A percentile compares a stretch with the other conserved stretches of the same genome.
phyloP scores from a whole-genome alignment of 1,140 invertebrate genomes.

The Muscidifurax raptorellus region DNA sequence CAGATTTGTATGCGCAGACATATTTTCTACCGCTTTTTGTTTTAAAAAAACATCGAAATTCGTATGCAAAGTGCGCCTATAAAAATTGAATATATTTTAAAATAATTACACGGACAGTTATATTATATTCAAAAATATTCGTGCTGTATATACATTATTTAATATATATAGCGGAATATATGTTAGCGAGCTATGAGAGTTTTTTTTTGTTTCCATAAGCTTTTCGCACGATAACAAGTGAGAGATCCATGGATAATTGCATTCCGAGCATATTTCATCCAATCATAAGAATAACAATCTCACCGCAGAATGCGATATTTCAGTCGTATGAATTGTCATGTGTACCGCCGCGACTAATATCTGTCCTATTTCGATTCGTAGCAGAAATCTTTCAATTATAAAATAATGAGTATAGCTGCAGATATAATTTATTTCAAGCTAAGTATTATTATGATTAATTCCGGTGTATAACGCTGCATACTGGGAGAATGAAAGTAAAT shows the following conservation, averaged over 20 bases:
- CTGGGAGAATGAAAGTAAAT: neutral
- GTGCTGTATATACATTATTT: neutral
- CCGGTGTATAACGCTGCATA: neutral
- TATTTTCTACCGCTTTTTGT: neutral
- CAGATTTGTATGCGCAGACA: no score
- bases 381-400: neutral
- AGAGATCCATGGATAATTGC: constrained; percentile 9
- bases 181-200: neutral
- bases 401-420: neutral
- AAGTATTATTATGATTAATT: neutral
- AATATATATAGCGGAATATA: neutral
- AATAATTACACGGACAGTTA: no score
- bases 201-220: no score
- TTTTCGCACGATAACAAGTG: constrained; percentile 13
- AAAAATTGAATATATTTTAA: neutral
- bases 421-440: neutral
- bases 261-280: neutral
- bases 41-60: no score
- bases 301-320: neutral
- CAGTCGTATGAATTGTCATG: neutral
- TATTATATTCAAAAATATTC: neutral
- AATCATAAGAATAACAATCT: constrained; percentile 3
- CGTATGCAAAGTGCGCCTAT: neutral
- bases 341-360: no score
- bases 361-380: no score